These are phyloP conservation scores for Orchestia grillus DNA, from an alignment of 1,140 invertebrate species.

Conservation along the genomic window DNA sequence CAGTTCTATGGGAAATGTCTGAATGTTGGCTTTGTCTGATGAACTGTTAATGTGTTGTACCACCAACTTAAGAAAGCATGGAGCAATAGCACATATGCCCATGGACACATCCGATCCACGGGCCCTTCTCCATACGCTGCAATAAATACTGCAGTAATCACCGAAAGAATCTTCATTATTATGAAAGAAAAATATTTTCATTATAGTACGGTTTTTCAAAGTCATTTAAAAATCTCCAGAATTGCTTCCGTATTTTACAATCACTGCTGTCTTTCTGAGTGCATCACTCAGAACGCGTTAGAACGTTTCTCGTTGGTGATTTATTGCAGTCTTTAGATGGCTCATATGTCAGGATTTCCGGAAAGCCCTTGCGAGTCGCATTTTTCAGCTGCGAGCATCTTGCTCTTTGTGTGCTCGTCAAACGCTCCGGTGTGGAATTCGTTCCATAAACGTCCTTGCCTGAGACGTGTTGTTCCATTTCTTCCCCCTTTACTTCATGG, in stretches of 20 bases:
- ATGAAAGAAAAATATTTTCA: too few relatives aligned
- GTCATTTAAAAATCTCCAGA: too few relatives aligned
- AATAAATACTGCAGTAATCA: too few relatives aligned
- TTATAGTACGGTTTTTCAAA: too few relatives aligned
- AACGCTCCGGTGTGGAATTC: neutral
- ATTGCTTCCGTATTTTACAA: neutral
- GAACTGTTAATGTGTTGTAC: too few relatives aligned
- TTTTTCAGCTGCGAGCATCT: neutral
- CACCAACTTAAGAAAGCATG: too few relatives aligned
- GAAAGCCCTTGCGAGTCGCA: neutral
- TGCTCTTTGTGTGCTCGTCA: constrained; percentile 18
- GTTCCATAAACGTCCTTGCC: neutral
- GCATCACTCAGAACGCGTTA: neutral
- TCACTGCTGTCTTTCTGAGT: neutral
- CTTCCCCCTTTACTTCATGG: neutral
- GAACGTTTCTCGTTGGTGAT: neutral
- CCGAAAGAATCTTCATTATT: too few relatives aligned
- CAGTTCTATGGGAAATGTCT: too few relatives aligned
- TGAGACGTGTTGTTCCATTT: neutral
- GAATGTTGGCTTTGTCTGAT: too few relatives aligned
- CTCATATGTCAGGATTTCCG: constrained; percentile 24
- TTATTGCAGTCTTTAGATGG: neutral
- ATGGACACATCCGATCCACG: too few relatives aligned
- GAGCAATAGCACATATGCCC: too few relatives aligned
- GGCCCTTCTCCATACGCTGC: too few relatives aligned